Evolutionary conservation across 2,888 invertebrate genomes (phyloP), one percentile per base, ranked within the genome.

Genomic region (Syritta pipiens): DNA sequence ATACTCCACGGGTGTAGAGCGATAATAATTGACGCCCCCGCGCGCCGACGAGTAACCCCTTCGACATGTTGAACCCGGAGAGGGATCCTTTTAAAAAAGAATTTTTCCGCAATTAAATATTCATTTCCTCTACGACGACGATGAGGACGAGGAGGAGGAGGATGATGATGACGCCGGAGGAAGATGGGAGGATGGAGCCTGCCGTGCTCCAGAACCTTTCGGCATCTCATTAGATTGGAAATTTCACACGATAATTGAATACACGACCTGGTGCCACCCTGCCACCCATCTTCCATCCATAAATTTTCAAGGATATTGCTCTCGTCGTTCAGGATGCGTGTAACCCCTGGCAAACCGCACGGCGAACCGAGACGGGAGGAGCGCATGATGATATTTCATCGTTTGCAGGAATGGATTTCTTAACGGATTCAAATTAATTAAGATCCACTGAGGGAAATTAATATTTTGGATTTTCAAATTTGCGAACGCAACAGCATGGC

Each of bases 161-260:
- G 17, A 37, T 17, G 17, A n/a, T 14, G 14, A 35, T 17, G 2
- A n/a, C 37, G 37, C 14, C 17, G 19, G 37, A 37, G n/a, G n/a
- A n/a, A n/a, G n/a, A n/a, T n/a, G n/a, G n/a, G n/a, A n/a, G n/a
- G n/a, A n/a, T n/a, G n/a, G n/a, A n/a, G n/a, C n/a, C n/a, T n/a
- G n/a, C n/a, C n/a, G n/a, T n/a, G n/a, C 24, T 17, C 2, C 14
- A 17, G 17, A 60, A 69, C 59, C 42, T 42, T 51, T 69, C 49
- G 32, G 51, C 59, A 60, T 60, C 49, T 69, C 68, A 60, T 69
- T 69, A 60, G 59, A 69, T 69, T 60, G 59, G 30, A 51, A 60
- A 68, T 68, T 49, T 49, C 42, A 59, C 49, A 42, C 59, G 69
- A 60, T 60, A 69, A 69, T 51, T 60, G 69, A 69, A 69, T 69